phyloP scores from a whole-genome alignment of 2,113 vertebrate genomes.

The Tor tambroides region DNA sequence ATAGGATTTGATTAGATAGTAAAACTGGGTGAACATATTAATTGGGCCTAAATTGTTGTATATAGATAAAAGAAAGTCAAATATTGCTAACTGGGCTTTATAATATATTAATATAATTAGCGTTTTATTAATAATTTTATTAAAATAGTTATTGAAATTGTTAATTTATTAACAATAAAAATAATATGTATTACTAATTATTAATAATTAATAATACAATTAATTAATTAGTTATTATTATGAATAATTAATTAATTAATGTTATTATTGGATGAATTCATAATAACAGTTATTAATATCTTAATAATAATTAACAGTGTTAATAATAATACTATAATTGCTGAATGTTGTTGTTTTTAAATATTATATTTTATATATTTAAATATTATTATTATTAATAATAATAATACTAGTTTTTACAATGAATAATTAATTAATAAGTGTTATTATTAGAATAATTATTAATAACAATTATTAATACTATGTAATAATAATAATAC shows the following conservation, averaged over 20 bases:
- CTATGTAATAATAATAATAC: no score
- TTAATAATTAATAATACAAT: background rate
- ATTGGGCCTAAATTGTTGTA: slow-evolving; percentile 36
- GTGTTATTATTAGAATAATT: no score
- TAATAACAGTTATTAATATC: no score
- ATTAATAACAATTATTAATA: no score
- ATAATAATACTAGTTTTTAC: no score
- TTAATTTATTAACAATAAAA: background rate
- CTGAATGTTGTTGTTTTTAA: no score
- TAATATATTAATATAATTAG: background rate
- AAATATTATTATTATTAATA: background rate
- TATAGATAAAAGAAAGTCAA: background rate
- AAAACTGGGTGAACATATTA: slow-evolving; percentile 41
- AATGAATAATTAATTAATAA: no score
- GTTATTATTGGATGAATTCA: no score
- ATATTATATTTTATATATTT: background rate
- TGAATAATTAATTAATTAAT: background rate
- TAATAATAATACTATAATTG: no score
- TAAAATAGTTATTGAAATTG: background rate
- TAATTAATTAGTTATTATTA: background rate
- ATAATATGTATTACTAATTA: background rate
- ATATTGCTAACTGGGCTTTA: background rate
- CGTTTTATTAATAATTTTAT: background rate
- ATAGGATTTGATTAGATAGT: slow-evolving; percentile 62
- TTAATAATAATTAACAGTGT: no score